Percentiles rank a stretch among this genome's conserved stretches.
These are phyloP conservation scores for Willisornis vidua DNA, from an alignment of 2,113 vertebrate genomes.

Conservation along the genomic window DNA sequence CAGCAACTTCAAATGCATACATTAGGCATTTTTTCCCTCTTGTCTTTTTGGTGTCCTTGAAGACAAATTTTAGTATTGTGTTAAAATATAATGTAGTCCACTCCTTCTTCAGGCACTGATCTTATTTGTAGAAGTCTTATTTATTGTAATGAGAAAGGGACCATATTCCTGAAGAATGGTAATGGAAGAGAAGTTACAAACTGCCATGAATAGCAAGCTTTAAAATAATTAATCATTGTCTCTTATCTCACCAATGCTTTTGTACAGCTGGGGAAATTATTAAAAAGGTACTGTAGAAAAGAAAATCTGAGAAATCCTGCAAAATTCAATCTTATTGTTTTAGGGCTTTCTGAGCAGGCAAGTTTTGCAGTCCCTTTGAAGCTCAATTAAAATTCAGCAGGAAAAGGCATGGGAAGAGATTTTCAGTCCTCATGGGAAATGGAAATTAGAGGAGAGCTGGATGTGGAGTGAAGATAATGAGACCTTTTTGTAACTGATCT, in stretches of 20 bases:
- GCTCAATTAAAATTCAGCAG: conserved; percentile 2
- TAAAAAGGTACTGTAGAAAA: background rate
- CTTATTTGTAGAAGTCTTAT: background rate
- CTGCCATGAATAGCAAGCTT: background rate
- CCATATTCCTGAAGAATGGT: background rate
- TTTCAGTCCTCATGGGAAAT: conserved; percentile 2
- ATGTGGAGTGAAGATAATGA: background rate
- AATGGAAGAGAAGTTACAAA: background rate
- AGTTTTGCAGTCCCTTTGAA: conserved; percentile 1
- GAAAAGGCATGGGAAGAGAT: background rate
- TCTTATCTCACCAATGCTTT: background rate
- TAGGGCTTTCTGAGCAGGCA: background rate
- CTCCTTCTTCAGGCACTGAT: background rate
- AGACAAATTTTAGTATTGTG: conserved; percentile 5
- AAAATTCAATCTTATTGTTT: background rate
- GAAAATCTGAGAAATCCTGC: background rate
- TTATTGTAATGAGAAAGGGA: background rate
- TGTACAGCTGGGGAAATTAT: background rate
- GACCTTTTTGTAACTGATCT: background rate
- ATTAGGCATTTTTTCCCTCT: background rate
- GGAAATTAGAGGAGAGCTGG: background rate
- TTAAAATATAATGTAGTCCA: conserved; percentile 7
- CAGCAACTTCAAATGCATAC: conserved; percentile 42
- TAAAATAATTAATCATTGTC: background rate
- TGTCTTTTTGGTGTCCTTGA: conserved; percentile 16